Evolutionary conservation across 1,140 invertebrate genomes (phyloP), one percentile per base, ranked within the genome.

Genomic region (Caerostris extrusa): DNA sequence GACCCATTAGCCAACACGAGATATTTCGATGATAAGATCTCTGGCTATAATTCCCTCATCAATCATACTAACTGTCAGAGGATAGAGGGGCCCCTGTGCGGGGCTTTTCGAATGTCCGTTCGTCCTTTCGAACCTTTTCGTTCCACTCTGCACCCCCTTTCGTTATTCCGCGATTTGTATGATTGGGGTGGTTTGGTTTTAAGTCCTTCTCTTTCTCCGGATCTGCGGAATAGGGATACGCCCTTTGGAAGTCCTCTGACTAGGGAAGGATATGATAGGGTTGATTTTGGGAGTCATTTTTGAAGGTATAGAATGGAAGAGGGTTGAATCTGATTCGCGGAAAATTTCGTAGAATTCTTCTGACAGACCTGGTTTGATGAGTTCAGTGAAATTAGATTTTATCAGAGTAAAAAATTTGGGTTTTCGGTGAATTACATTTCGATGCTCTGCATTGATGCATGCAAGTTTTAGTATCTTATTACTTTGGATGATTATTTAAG

Each of bases 1-100:
- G 69, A 82, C 90, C 90, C 82, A 92, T 92, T 92, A 92, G 77
- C 90, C 57, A 92, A 92, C 77, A 92, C 81, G 90, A 92, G 90
- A 92, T 92, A 85, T 85, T 56, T n/a, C 55, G 57, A 85, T 85
- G 90, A 92, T 92, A 92, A 92, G 90, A 85, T 92, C 90, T 85
- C 60, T 19, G 57, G 81, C 90, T 92, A 92, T 92, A 92, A 92
- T 92, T 92, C 90, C n/a, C 6, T 85, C 90, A 92, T 92, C 90
- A 85, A 92, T 92, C 90, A 92, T 92, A 85, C 60, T 83, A 60
- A 85, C 77, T 85, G 90, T 92, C 90, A 92, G 55, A 50, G 71
- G 64, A 71, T 89, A 19, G 53, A 55, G 87, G 64, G 34, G 87
- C 50, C 87, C 87, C 87, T 50, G 60, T 58, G 10, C 5, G 55